phyloP scores from a whole-genome alignment of 53 echinoderm and acorn worm species.

The Actinopyga echinites region DNA sequence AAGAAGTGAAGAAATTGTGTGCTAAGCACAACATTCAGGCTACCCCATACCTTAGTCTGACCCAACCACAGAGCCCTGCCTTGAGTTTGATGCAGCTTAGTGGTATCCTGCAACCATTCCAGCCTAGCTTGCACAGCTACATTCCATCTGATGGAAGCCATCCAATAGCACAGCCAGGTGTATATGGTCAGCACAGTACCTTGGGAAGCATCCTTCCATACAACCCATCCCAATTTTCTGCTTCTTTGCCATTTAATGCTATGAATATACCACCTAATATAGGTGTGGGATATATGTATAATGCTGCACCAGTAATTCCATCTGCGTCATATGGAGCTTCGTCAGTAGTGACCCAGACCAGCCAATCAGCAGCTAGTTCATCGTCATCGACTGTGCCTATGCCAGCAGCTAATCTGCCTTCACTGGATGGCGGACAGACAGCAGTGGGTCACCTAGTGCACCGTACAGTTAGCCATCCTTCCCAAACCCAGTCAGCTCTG shows the following conservation, averaged over 20 bases:
- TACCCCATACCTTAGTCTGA: conserved; percentile 32
- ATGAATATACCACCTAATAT: conserved; percentile 37
- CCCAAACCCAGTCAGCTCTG: not conserved
- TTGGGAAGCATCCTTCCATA: conserved; percentile 8
- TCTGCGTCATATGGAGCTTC: conserved; percentile 4
- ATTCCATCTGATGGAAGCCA: conserved; percentile 32
- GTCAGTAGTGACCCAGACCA: conserved; percentile 11
- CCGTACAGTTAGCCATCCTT: conserved; percentile 28
- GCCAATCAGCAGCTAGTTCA: not conserved
- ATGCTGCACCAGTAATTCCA: not conserved
- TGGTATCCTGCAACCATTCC: conserved; percentile 28
- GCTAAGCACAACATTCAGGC: conserved; percentile 13
- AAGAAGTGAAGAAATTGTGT: conserved; percentile 58
- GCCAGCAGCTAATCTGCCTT: conserved; percentile 2
- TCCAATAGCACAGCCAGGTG: conserved; percentile 23
- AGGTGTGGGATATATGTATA: conserved; percentile 20
- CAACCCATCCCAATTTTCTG: conserved; percentile 8
- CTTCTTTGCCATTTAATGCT: not conserved
- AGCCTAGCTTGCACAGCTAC: conserved; percentile 10
- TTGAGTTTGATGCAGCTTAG: conserved; percentile 22
- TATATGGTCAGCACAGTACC: conserved; percentile 23
- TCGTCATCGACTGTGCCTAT: conserved; percentile 1
- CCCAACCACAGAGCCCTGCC: conserved; percentile 37
- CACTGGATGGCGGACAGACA: conserved; percentile 5
- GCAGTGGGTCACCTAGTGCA: conserved; percentile 28